Evolutionary conservation across 2,888 invertebrate species (phyloP), one percentile per base, ranked within the genome.

Genomic region (Nomada ferruginata): DNA sequence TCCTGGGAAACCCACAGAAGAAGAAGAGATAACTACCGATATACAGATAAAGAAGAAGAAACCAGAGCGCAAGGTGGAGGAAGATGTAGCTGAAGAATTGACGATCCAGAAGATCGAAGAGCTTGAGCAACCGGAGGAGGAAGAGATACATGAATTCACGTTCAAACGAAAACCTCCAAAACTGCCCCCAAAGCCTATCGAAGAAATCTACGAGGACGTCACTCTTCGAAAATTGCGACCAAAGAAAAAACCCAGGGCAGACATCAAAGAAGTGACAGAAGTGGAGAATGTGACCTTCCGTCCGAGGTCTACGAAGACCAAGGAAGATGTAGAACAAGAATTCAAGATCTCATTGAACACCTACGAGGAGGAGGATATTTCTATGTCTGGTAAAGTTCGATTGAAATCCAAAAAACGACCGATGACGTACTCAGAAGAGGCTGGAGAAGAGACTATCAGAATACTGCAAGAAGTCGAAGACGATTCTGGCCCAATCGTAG

Each of bases 261-360:
- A 96, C 86, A 94, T 96, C 84, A 96, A 96, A 60, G 97, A 97
- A 94, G 95, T 96, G 65, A 96, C 96, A 0, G 97, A 96, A 90
- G 95, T 96, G 13, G 96, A 97, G 94, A 96, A 95, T 88, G 97
- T 97, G 0, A 97, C 97, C 55, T 97, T 97, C 94, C 96, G 96
- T 89, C 97, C 97, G 15, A 96, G 96, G 93, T 94, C 94, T 7
- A 96, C 96, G 0, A 97, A 96, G 94, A 97, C 96, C 0, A 97
- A 97, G 93, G 97, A 97, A 94, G 97, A 97, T 89, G 97, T 98
- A 18, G 97, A 98, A 91, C 98, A 98, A 94, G 98, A 98, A 94
- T 98, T 98, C 92, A 97, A 97, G 93, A 97, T 98, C 85, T 96
- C 97, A 15, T 94, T 97, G 81, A 97, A 97, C 93, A 97, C 97